Percentiles rank a stretch among this genome's conserved stretches.
phyloP scores from a whole-genome alignment of 2,113 vertebrate species.

The Rhabdomys dilectus region DNA sequence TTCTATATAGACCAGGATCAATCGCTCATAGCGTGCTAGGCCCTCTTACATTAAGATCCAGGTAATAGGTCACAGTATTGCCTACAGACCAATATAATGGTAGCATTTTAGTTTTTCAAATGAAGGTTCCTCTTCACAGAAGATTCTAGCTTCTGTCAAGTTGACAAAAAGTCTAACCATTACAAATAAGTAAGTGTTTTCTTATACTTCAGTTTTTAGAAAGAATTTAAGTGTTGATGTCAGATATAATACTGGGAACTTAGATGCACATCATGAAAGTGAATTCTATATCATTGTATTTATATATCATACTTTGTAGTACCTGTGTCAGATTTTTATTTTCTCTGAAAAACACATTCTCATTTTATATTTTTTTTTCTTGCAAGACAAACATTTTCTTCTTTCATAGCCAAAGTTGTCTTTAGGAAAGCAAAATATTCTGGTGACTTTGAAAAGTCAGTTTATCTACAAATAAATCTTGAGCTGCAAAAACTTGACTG shows the following conservation, averaged over 20 bases:
- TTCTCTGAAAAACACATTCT: neutral
- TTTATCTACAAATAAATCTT: neutral
- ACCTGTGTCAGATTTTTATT: neutral
- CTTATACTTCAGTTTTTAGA: neutral
- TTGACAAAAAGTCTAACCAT: neutral
- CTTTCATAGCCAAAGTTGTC: neutral
- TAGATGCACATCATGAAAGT: neutral
- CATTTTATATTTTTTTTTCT: neutral
- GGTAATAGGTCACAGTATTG: neutral
- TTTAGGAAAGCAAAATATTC: neutral
- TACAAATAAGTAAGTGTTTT: neutral
- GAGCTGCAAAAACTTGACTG: neutral
- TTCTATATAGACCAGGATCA: neutral
- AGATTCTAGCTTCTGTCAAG: neutral
- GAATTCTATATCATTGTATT: neutral
- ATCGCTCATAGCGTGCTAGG: neutral
- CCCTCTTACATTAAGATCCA: neutral
- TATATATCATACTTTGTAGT: neutral
- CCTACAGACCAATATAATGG: neutral
- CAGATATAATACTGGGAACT: neutral
- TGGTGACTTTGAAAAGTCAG: neutral
- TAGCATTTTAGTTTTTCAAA: neutral
- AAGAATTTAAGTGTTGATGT: neutral
- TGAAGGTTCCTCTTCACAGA: neutral
- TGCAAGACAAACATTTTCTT: neutral